Percentiles rank a stretch among this genome's conserved stretches.
Evolutionary conservation across 2,888 invertebrate genomes (phyloP).

Genomic region (Rotaria magnacalcarata): DNA sequence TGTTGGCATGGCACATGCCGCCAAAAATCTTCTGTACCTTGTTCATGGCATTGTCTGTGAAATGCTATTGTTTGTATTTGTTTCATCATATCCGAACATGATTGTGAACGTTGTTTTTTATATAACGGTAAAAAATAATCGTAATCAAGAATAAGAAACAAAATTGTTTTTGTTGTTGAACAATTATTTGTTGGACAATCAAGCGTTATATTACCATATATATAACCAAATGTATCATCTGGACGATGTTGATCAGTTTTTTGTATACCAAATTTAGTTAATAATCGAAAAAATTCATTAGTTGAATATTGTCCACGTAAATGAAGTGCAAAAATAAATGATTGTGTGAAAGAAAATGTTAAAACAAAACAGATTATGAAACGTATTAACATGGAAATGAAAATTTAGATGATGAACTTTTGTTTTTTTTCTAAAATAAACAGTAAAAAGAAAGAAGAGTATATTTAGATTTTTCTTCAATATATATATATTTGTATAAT

Average conservation of each 20-base stretch:
- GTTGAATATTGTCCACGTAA: constrained; percentile 56
- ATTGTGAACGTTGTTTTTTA: not conserved
- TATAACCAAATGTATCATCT: constrained; percentile 82
- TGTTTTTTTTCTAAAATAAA: not conserved
- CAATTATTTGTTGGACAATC: constrained; percentile 50
- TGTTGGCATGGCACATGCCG: constrained; percentile 78
- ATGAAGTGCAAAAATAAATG: constrained; percentile 49
- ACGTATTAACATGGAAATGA: too few species aligned
- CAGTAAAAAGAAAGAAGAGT: not conserved
- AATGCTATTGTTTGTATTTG: constrained; percentile 76
- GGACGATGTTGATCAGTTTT: constrained; percentile 81
- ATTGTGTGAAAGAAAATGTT: not conserved
- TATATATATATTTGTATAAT: too few species aligned
- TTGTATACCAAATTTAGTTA: constrained; percentile 91
- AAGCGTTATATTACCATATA: constrained; percentile 86
- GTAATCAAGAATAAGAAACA: not conserved
- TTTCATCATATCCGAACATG: constrained; percentile 78
- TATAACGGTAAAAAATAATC: constrained; percentile 1
- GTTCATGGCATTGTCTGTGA: constrained; percentile 74
- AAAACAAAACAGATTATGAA: too few species aligned
- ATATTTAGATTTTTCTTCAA: too few species aligned
- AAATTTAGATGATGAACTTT: too few species aligned
- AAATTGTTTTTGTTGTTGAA: not conserved
- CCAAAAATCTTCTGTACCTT: constrained; percentile 73
- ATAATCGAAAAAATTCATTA: constrained; percentile 70